Evolutionary conservation across 2,888 invertebrate genomes (phyloP).

Genomic region (Ecliptopera silaceata): DNA sequence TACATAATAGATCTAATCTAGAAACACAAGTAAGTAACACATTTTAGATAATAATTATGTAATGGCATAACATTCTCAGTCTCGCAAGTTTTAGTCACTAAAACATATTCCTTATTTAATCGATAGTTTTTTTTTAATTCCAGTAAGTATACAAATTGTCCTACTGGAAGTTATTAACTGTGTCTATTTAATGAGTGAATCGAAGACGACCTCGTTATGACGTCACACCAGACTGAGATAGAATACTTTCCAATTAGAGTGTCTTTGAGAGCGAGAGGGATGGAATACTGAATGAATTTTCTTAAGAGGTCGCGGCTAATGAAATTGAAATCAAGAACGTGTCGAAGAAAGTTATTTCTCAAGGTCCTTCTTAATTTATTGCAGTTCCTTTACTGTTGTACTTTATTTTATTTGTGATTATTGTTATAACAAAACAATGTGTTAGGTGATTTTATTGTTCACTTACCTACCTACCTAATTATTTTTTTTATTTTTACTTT

Average conservation of each 20-base stretch:
- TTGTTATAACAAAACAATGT: too few relatives aligned
- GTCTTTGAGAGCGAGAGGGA: conserved; percentile 48
- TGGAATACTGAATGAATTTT: conserved; percentile 67
- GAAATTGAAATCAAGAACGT: conserved; percentile 64
- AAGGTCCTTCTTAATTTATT: conserved; percentile 31
- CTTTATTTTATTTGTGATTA: too few relatives aligned
- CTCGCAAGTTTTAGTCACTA: too few relatives aligned
- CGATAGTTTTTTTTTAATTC: background rate
- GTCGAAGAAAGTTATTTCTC: conserved; percentile 44
- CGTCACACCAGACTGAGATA: conserved; percentile 69
- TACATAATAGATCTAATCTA: too few relatives aligned
- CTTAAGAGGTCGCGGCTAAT: conserved; percentile 63
- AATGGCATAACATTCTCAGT: too few relatives aligned
- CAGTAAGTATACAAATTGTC: background rate
- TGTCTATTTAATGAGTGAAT: conserved; percentile 82
- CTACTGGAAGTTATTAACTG: conserved; percentile 47
- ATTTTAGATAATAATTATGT: too few relatives aligned
- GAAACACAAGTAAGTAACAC: too few relatives aligned
- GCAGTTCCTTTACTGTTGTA: background rate
- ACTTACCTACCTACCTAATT: too few relatives aligned
- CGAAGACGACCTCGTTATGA: conserved; percentile 78
- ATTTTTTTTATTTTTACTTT: too few relatives aligned
- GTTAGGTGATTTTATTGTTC: too few relatives aligned
- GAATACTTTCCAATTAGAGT: conserved; percentile 37
- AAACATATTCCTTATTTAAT: too few relatives aligned